These are phyloP conservation scores for Scrobipalpa atriplicella DNA, from an alignment of 2,888 invertebrate species.

Conservation along the genomic window DNA sequence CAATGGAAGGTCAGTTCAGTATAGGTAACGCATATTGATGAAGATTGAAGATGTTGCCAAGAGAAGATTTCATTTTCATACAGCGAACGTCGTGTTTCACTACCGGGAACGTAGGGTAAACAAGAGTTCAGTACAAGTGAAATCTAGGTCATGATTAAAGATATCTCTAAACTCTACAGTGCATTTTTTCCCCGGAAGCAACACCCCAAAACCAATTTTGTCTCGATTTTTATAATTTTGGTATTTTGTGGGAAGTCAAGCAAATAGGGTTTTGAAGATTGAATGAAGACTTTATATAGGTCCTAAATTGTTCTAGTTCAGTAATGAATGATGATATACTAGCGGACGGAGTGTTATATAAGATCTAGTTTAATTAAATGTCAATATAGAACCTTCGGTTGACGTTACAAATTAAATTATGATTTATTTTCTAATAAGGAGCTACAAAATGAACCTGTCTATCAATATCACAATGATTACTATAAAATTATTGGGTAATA, in stretches of 20 bases:
- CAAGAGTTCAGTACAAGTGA: background rate
- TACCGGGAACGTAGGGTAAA: background rate
- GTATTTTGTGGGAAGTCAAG: too few species aligned
- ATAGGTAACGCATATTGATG: conserved; percentile 64
- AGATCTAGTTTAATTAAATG: background rate
- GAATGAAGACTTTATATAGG: too few species aligned
- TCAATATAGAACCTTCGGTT: background rate
- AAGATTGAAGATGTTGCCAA: conserved; percentile 52
- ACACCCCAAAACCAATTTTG: too few species aligned
- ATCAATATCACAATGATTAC: background rate
- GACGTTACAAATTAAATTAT: background rate
- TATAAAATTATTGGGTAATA: background rate
- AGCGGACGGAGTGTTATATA: too few species aligned
- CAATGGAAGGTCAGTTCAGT: conserved; percentile 77
- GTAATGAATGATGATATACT: too few species aligned
- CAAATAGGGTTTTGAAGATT: too few species aligned
- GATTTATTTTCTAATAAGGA: background rate
- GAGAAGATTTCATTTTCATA: conserved; percentile 11
- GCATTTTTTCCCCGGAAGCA: too few species aligned
- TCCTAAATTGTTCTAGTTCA: too few species aligned
- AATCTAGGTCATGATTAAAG: conserved; percentile 7
- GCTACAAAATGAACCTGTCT: background rate
- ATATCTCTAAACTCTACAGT: background rate
- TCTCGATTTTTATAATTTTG: too few species aligned
- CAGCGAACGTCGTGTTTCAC: background rate